These are phyloP conservation scores for Rhinophrynus dorsalis DNA, from an alignment of 2,797 vertebrate genomes.

Conservation along the genomic window DNA sequence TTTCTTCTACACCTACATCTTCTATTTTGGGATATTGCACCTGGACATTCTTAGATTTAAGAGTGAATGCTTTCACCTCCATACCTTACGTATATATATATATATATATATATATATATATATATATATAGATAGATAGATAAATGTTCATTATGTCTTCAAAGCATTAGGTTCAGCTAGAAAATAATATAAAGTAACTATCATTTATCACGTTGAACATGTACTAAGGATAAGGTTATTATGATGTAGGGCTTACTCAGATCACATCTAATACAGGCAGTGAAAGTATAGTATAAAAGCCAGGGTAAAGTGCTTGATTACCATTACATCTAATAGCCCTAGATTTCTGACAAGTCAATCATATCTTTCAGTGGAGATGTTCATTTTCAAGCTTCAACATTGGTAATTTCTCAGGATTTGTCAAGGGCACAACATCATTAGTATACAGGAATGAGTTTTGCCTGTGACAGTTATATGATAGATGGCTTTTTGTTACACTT, in stretches of 20 bases:
- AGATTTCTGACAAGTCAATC: not conserved
- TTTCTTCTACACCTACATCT: too few relatives aligned
- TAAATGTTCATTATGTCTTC: too few relatives aligned
- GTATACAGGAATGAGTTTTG: not conserved
- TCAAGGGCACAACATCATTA: not conserved
- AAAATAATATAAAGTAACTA: too few relatives aligned
- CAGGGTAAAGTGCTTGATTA: not conserved
- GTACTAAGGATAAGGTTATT: not conserved
- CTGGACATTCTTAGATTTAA: too few relatives aligned
- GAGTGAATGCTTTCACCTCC: too few relatives aligned
- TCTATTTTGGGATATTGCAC: too few relatives aligned
- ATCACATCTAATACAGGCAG: not conserved
- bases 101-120: too few relatives aligned
- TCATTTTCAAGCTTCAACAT: not conserved
- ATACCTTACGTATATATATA: too few relatives aligned
- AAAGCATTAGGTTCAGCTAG: too few relatives aligned
- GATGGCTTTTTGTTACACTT: not conserved
- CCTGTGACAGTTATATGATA: not conserved
- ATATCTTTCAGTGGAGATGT: not conserved
- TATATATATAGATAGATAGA: too few relatives aligned
- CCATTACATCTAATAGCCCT: not conserved
- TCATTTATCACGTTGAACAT: not conserved
- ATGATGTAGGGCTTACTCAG: not conserved
- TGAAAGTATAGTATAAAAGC: not conserved
- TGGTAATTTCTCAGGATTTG: not conserved